Conservation (phyloP, 2,113 vertebrate genomes). For the Hiodon alosoides region DNA sequence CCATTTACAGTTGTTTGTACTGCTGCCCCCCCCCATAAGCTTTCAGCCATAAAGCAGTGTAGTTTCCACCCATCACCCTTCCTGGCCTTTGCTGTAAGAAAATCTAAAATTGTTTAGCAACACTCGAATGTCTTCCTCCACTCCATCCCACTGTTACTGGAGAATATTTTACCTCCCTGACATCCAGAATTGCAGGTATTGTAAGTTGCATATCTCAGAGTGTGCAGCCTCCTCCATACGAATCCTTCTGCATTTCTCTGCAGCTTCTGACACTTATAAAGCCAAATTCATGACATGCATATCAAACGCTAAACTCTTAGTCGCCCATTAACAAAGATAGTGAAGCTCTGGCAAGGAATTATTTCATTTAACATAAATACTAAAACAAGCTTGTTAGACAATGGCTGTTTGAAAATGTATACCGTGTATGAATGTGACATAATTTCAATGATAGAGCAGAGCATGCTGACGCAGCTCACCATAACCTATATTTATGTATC, state of each 20-base stretch:
- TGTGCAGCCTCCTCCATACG: background rate
- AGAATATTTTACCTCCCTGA: too few species aligned
- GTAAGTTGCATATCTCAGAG: too few species aligned
- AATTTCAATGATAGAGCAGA: background rate
- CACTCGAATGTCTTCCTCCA: too few species aligned
- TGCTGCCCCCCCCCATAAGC: too few species aligned
- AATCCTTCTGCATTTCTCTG: background rate
- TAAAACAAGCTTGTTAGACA: background rate
- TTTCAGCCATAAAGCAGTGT: too few species aligned
- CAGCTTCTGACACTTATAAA: slow-evolving; percentile 8
- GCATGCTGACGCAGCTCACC: background rate
- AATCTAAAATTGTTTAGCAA: too few species aligned
- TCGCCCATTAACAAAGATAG: background rate
- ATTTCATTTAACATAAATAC: background rate
- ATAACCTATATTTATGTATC: background rate
- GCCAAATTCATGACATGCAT: slow-evolving; percentile 9
- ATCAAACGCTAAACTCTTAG: slow-evolving; percentile 6
- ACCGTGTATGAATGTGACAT: background rate
- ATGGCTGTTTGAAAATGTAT: background rate
- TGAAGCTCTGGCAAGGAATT: background rate
- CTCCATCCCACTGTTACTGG: too few species aligned
- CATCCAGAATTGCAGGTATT: too few species aligned
- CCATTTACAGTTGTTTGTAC: too few species aligned
- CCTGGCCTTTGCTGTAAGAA: too few species aligned
- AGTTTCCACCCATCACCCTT: too few species aligned